Conservation (phyloP, 2,888 invertebrate species). For the Itoplectis maculator region DNA sequence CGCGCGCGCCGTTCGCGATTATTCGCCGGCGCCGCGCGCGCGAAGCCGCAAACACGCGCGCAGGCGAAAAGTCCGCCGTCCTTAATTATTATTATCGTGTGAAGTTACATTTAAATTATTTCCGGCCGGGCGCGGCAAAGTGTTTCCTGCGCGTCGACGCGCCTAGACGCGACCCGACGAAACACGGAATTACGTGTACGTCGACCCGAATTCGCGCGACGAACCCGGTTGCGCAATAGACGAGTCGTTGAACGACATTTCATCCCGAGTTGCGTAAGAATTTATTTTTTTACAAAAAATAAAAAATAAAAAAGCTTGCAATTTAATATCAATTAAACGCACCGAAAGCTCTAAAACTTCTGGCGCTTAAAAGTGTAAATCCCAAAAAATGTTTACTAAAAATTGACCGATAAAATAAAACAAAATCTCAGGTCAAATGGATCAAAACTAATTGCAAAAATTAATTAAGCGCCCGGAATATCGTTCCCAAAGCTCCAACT, state of each 20-base stretch:
- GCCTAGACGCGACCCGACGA: constrained; percentile 40
- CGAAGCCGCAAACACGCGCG: constrained; percentile 17
- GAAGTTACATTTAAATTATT: constrained; percentile 81
- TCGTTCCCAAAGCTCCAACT: too few relatives aligned
- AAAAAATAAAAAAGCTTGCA: too few relatives aligned
- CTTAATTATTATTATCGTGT: constrained; percentile 83
- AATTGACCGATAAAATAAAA: too few relatives aligned
- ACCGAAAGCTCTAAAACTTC: too few relatives aligned
- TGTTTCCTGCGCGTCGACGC: constrained; percentile 73
- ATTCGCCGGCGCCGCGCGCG: background rate
- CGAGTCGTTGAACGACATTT: background rate
- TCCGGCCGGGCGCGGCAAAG: constrained; percentile 78
- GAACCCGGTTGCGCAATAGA: constrained; percentile 6
- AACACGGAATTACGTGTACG: constrained; percentile 35
- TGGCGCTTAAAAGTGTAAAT: too few relatives aligned
- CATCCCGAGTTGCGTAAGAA: background rate
- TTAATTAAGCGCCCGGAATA: too few relatives aligned
- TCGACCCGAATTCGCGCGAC: background rate
- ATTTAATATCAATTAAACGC: too few relatives aligned
- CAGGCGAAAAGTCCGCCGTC: constrained; percentile 72
- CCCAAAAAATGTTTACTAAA: too few relatives aligned
- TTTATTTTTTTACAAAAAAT: too few relatives aligned
- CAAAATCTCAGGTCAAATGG: too few relatives aligned
- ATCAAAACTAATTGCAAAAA: too few relatives aligned
- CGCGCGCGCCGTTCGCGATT: too few relatives aligned